phyloP scores from a whole-genome alignment of 2,888 invertebrate genomes.

The Toxonevra muliebris region DNA sequence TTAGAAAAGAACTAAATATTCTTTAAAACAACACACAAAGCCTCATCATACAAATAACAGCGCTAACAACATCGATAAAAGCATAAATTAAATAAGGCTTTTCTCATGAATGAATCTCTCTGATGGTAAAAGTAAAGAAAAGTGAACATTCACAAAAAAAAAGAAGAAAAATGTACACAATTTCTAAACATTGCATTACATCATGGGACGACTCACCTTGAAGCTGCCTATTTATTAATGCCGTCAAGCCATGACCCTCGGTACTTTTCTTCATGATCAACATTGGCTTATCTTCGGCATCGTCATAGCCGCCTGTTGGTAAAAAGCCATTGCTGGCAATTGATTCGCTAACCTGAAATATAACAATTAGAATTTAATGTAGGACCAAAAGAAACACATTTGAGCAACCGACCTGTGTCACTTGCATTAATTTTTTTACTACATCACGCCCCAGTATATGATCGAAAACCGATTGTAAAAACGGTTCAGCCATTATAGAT shows the following conservation, averaged over 20 bases:
- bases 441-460: slow-evolving; percentile 86
- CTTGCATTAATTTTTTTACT: slow-evolving; percentile 88
- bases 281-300: slow-evolving; percentile 80
- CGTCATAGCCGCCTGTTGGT: slow-evolving; percentile 75
- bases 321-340: slow-evolving; percentile 80
- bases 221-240: slow-evolving; percentile 78
- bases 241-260: slow-evolving; percentile 81
- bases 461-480: slow-evolving; percentile 86
- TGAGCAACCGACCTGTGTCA: slow-evolving; percentile 64
- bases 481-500: slow-evolving; percentile 83
- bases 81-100: background rate
- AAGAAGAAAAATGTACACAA: too few species aligned
- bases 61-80: background rate
- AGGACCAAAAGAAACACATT: background rate
- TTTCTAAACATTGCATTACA: too few species aligned
- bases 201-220: slow-evolving; percentile 70
- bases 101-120: slow-evolving; percentile 2
- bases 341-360: slow-evolving; percentile 77
- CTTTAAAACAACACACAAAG: background rate
- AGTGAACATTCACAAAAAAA: too few species aligned
- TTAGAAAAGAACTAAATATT: too few species aligned
- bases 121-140: background rate
- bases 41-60: background rate
- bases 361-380: background rate
- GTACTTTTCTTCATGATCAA: slow-evolving; percentile 75